Base-by-base conservation (phyloP, 2,113 vertebrate species). In the Cygnus atratus region DNA sequence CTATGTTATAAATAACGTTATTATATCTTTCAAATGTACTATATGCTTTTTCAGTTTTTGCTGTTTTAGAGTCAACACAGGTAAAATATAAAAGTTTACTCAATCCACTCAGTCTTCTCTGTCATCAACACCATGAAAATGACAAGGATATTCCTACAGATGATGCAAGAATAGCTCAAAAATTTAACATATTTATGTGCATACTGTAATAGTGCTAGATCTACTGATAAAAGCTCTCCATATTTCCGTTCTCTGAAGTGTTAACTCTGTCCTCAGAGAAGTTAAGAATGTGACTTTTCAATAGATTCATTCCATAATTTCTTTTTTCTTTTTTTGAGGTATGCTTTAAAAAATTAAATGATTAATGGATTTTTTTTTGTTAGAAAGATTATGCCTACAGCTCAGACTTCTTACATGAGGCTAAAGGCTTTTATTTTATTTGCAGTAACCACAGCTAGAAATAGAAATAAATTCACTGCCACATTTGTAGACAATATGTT, bases 241-340 rank as follows among this genome's bases (percentile, higher is more conserved):
- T 1, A 76, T 55, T 74, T 54, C 39, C 44, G 22, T 35, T 61
- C 71, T 71, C 67, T 71, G 28, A 13, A 52, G 33, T 46, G 26
- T 31, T 74, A 65, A 37, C 39, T 72, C 10, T 82, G 1, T 83
- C 48, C 17, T 92, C 43, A 76, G 35, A 82, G 29, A 18, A 63
- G 31, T 58, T 89, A 46, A 61, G 17, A 73, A 46, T 61, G 13
- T 82, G 39, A 48, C 7, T 83, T 92, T 63, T 52, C 19, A 13
- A 2, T 46, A 43, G 13, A 37, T 28, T 48, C 75, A 31, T 59
- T 88, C 57, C 11, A 6, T 37, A 85, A 17, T 61, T 75, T 72
- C 46, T 22, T 48, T 48, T 10, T 10, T 19, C 18, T 46, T 22
- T 44, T 48, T 48, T 55, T 1, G 1, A 11, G 2, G 0, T 83